Evolutionary conservation across 1,140 invertebrate genomes (phyloP), one percentile per base, ranked within the genome.

Genomic region (Drosophila nannoptera): DNA sequence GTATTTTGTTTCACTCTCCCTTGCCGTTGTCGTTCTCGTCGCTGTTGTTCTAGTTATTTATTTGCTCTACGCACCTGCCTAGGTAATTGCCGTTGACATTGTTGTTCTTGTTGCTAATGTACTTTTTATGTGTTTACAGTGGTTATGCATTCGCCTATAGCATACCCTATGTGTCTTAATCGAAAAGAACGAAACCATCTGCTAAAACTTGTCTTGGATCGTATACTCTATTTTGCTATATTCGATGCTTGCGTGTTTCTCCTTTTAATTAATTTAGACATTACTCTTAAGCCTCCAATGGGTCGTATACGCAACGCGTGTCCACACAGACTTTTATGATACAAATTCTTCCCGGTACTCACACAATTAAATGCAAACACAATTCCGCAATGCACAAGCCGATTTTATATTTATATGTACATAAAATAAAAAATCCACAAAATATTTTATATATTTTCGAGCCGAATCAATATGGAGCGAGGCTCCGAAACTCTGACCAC

Each of bases 221-320:
- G 32, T 52, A 7, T 32, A 32, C 16, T 31, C 59, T 45, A 14
- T 45, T 14, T 16, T n/a, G 29, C 31, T 11, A 4, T 8, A 48
- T 33, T 38, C 40, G 16, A 14, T 32, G 52, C 35, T 52, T 67
- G 46, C 9, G 0, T 49, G 16, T 53, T 32, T 48, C 8, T 62
- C 5, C 53, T 61, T 62, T 68, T 68, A 68, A 62, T 54, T 62
- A 68, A 62, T 55, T 62, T 60, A 67, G 45, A 61, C 32, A 53
- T 46, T 53, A 12, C 33, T 60, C 38, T 66, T 42, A 36, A 12
- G 16, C 49, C 14, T 45, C 46, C 3, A 49, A 66, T 7, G 36
- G n/a, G 38, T 31, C 11, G 32, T 56, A 50, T 66, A 43, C 31
- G 54, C 63, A 66, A 52, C n/a, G 31, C 7, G 14, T 32, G 32